Conservation (phyloP, 2,888 invertebrate species). For the Ashinkailepas kermadecensis region DNA sequence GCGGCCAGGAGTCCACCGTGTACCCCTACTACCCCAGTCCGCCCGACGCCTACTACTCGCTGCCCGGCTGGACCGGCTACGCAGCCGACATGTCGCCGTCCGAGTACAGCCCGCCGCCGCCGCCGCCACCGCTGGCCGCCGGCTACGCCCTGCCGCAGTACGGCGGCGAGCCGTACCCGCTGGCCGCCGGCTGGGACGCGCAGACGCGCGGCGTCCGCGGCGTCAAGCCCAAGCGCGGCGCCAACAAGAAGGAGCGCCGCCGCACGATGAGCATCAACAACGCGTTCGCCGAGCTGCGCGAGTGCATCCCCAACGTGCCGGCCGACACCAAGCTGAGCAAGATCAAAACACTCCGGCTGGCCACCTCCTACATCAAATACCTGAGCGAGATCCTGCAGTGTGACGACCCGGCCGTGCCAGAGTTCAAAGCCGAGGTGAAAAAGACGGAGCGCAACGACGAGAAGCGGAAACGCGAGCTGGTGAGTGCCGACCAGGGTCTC, state of each 20-base stretch:
- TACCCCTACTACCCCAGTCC: conserved; percentile 10
- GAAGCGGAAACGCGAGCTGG: conserved; percentile 20
- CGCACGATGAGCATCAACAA: conserved; percentile 91
- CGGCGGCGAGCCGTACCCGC: conserved; percentile 25
- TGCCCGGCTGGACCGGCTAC: conserved; percentile 16
- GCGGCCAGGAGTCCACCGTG: neutral
- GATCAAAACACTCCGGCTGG: conserved; percentile 88
- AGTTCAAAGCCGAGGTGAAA: conserved; percentile 76
- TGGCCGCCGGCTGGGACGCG: conserved; percentile 36
- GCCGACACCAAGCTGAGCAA: conserved; percentile 89
- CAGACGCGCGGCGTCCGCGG: conserved; percentile 43
- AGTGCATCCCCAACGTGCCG: conserved; percentile 93
- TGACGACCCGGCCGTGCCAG: conserved; percentile 68
- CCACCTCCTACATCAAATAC: conserved; percentile 87
- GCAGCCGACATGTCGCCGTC: conserved; percentile 26
- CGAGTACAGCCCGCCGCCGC: conserved; percentile 28
- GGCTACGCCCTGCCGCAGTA: conserved; percentile 30
- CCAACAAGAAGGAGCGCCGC: conserved; percentile 88
- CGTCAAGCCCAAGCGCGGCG: conserved; percentile 76
- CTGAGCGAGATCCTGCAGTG: conserved; percentile 74
- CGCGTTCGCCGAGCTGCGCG: conserved; percentile 82
- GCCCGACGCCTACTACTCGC: conserved; percentile 2
- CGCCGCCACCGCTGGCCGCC: conserved; percentile 26
- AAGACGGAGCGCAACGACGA: conserved; percentile 32
- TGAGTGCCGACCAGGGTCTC: neutral